Evolutionary conservation across 2,888 invertebrate genomes (phyloP), one percentile per base, ranked within the genome.

Genomic region (Stenodera caucasica): DNA sequence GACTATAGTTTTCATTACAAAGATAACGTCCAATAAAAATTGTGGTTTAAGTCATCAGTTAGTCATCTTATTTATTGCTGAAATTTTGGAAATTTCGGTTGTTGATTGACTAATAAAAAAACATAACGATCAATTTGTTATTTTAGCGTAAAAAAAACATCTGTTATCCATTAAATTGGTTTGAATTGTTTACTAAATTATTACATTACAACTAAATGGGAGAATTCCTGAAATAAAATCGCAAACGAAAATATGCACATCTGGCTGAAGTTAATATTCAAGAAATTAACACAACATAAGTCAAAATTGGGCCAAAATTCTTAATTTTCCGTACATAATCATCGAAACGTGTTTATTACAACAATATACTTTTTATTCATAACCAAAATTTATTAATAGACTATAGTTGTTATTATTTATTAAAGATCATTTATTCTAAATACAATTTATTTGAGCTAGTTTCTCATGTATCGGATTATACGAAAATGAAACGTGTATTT

Each of bases 311-410:
- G 21, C 45, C 45, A 45, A 32, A 11, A 11, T n/a, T 33, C n/a
- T 33, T 12, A 1, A 3, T n/a, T 33, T 12, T 33, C 33, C 2
- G 2, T 45, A 15, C 12, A 12, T 12, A 45, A 45, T 23, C 23
- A 45, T 45, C 1, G 9, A 45, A 23, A 45, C 45, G 45, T 45
- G 45, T 45, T 45, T 45, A 45, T 45, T 21, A 23, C 45, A 45
- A 45, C 45, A 45, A 45, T 45, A 21, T 45, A 18, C 45, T 21
- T 21, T n/a, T 26, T 26, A 2, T 26, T 26, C 26, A 26, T 26
- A 26, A n/a, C n/a, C n/a, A n/a, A n/a, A n/a, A n/a, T n/a, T 26
- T 26, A 26, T 26, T 26, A 26, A 26, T 26, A 26, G 26, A 26
- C 5, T 26, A 26, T 26, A 26, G 26, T 14, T 37, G 8, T 37